A percentile compares a stretch with the other conserved stretches of the same genome.
phyloP scores from a whole-genome alignment of 2,888 invertebrate species.

The Schrankia costaestrigalis region DNA sequence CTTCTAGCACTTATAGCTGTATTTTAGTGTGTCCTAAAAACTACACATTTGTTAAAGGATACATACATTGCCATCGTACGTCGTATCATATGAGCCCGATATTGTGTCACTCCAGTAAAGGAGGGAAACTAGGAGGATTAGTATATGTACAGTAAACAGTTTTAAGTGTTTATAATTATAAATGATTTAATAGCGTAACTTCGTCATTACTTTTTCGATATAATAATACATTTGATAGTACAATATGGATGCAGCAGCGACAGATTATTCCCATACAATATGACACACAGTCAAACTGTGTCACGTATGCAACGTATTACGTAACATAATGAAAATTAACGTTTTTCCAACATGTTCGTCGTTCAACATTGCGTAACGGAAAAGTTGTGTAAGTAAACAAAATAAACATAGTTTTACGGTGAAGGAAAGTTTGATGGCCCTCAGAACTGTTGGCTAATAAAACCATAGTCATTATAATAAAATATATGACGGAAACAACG shows the following conservation, averaged over 20 bases:
- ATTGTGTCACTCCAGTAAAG: no score
- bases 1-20: no score
- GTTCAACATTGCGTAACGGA: constrained; percentile 41
- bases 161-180: no score
- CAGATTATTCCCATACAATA: constrained; percentile 25
- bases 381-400: constrained; percentile 45
- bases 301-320: constrained; percentile 34
- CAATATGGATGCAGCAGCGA: constrained; percentile 24
- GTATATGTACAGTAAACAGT: no score
- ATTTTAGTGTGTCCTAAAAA: no score
- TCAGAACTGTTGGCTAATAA: constrained; percentile 43
- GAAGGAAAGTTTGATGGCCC: constrained; percentile 48
- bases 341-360: constrained; percentile 41
- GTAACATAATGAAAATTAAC: constrained; percentile 46
- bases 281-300: constrained; percentile 23
- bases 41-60: no score
- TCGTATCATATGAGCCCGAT: no score
- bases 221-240: no score
- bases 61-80: no score
- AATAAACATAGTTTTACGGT: constrained; percentile 33
- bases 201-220: no score
- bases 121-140: no score
- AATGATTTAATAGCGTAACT: no score
- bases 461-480: constrained; percentile 40
- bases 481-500: constrained; percentile 37